phyloP scores from a whole-genome alignment of 2,113 vertebrate species.

The Saguinus midas region DNA sequence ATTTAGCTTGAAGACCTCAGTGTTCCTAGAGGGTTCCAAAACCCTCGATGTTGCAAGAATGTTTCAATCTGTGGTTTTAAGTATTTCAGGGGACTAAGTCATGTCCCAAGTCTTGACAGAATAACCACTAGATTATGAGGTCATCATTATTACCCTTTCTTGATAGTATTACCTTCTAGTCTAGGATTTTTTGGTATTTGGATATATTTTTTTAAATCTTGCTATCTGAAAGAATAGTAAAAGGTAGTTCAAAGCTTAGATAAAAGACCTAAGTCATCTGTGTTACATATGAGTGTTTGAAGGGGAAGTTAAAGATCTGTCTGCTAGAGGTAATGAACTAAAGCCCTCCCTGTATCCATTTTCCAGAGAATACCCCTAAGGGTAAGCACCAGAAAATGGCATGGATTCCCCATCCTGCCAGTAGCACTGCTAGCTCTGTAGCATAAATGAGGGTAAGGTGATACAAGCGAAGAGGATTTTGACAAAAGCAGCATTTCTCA shows the following conservation, averaged over 20 bases:
- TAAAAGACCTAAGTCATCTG: neutral
- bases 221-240: neutral
- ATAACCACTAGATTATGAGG: neutral
- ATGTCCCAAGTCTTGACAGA: neutral
- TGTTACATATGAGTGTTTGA: neutral
- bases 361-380: neutral
- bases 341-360: neutral
- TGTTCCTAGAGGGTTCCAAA: rapidly evolving
- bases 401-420: neutral
- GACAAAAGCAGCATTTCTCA: neutral
- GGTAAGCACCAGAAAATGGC: neutral
- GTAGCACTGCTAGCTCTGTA: neutral
- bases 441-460: neutral
- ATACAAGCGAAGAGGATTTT: neutral
- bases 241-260: neutral
- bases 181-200: neutral
- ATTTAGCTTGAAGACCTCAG: rapidly evolving
- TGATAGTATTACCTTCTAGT: neutral
- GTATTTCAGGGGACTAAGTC: neutral
- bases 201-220: neutral
- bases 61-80: neutral
- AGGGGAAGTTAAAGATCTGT: neutral
- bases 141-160: neutral
- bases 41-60: neutral
- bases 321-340: neutral